Evolutionary conservation across 2,888 invertebrate species (phyloP).

Genomic region (Nipponacmea schrenckii): DNA sequence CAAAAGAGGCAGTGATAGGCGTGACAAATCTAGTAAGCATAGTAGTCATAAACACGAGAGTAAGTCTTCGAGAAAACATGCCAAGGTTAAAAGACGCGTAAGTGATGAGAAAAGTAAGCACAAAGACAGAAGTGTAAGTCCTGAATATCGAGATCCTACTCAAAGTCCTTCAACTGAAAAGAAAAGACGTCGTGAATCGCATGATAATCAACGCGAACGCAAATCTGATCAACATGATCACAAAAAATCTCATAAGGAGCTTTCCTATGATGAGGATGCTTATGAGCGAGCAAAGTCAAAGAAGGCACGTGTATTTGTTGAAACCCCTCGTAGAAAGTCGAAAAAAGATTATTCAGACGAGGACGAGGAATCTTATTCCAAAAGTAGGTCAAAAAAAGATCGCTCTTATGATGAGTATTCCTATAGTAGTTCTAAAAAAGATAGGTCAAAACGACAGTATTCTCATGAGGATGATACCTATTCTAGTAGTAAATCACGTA

Average conservation of each 20-base stretch:
- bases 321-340: too few species aligned
- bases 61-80: too few species aligned
- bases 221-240: background rate
- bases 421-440: constrained; percentile 17
- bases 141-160: background rate
- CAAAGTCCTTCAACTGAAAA: too few species aligned
- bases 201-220: too few species aligned
- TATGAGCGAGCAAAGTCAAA: too few species aligned
- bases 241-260: background rate
- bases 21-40: constrained; percentile 1
- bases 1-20: constrained; percentile 8
- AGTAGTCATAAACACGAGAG: constrained; percentile 5
- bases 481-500: constrained; percentile 7
- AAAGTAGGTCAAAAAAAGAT: constrained; percentile 26
- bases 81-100: background rate
- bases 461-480: too few species aligned
- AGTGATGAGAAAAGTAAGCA: constrained; percentile 18
- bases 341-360: constrained; percentile 6
- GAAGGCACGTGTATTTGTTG: too few species aligned
- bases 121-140: constrained; percentile 12
- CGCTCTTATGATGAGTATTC: constrained; percentile 19
- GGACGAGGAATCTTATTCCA: constrained; percentile 16
- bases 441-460: too few species aligned
- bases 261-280: background rate
- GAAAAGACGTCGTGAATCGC: too few species aligned